A percentile compares a stretch with the other conserved stretches of the same genome.
phyloP scores from a whole-genome alignment of 2,797 vertebrate species.

The Pangasius larnaudii region DNA sequence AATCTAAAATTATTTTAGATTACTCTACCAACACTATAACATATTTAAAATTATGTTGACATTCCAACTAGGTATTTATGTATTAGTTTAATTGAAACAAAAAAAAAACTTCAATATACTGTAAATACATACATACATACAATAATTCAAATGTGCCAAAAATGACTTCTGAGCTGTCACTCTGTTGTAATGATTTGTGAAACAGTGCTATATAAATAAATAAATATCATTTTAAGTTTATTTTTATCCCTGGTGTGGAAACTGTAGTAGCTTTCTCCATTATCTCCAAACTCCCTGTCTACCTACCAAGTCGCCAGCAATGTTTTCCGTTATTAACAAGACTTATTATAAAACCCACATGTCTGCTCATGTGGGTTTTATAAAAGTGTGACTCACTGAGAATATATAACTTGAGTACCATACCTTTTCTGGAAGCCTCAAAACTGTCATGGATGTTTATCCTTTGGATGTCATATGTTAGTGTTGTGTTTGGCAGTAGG shows the following conservation, averaged over 20 bases:
- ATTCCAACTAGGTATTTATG: background rate
- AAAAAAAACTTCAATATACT: background rate
- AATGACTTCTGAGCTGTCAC: background rate
- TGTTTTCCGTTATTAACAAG: constrained; percentile 62
- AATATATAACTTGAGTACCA: constrained; percentile 17
- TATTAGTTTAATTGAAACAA: background rate
- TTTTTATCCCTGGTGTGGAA: constrained; percentile 57
- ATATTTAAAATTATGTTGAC: background rate
- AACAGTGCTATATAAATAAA: background rate
- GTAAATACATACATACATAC: too few relatives aligned
- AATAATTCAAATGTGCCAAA: background rate
- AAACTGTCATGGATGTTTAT: constrained; percentile 99
- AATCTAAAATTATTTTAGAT: background rate
- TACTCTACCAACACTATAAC: background rate
- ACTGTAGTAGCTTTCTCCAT: constrained; percentile 66
- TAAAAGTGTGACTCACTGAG: background rate
- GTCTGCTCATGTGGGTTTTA: constrained; percentile 13
- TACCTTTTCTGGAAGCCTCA: constrained; percentile 99
- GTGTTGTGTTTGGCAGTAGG: constrained; percentile 95
- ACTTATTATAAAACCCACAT: constrained; percentile 63
- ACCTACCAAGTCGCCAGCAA: constrained; percentile 62
- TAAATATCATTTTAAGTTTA: background rate
- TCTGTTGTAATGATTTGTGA: background rate
- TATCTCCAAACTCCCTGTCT: constrained; percentile 68
- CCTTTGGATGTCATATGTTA: constrained; percentile 98